A percentile compares a stretch with the other conserved stretches of the same genome.
These are phyloP conservation scores for Heliconius sara DNA, from an alignment of 2,888 invertebrate species.

Conservation along the genomic window DNA sequence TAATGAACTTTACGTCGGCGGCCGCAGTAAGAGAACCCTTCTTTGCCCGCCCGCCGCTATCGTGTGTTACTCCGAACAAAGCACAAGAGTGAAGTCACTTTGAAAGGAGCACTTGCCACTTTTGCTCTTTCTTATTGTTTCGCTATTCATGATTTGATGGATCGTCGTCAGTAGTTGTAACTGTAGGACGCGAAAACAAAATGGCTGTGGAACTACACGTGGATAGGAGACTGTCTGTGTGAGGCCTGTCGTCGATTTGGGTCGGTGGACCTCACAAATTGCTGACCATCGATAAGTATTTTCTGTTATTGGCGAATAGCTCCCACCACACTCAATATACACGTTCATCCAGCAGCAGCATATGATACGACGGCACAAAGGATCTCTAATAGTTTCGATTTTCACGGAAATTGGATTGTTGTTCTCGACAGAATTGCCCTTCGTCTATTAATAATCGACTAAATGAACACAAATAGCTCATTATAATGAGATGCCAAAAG, in stretches of 20 bases:
- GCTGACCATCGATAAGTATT: slow-evolving; percentile 12
- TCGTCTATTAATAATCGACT: slow-evolving; percentile 13
- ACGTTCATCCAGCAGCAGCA: neutral
- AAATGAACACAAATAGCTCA: slow-evolving; percentile 11
- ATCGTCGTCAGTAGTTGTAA: neutral
- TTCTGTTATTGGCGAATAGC: neutral
- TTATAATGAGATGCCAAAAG: slow-evolving; percentile 18
- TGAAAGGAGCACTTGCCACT: slow-evolving; percentile 70
- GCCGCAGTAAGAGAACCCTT: slow-evolving; percentile 81
- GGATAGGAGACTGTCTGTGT: neutral
- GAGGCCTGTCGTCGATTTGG: neutral
- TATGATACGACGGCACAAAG: slow-evolving; percentile 1
- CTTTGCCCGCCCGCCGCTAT: slow-evolving; percentile 72
- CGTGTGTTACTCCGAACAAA: slow-evolving; percentile 78
- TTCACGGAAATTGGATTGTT: slow-evolving; percentile 14
- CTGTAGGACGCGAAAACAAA: neutral
- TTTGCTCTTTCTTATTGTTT: slow-evolving; percentile 70
- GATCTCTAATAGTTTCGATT: slow-evolving; percentile 24
- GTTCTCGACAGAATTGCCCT: neutral
- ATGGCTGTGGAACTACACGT: neutral
- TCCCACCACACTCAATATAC: neutral
- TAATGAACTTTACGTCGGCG: slow-evolving; percentile 83
- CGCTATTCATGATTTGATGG: slow-evolving; percentile 59
- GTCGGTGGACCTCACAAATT: neutral
- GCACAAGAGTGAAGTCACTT: slow-evolving; percentile 74